Evolutionary conservation across 2,113 vertebrate genomes (phyloP), one percentile per base, ranked within the genome.

Genomic region (Perca schrenkii): DNA sequence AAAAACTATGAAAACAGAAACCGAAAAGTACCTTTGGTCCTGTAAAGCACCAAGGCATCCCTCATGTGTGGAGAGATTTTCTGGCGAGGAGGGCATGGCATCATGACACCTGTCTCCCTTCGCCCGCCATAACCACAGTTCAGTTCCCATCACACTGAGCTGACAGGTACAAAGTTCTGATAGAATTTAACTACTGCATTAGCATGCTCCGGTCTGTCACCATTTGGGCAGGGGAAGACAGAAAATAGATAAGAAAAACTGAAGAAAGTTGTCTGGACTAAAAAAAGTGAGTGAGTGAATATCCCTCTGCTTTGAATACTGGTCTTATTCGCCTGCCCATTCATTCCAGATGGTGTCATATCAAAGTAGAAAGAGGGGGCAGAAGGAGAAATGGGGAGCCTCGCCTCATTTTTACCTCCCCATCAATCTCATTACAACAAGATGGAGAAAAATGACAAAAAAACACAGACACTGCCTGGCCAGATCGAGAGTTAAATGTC

Each of bases 91-190:
- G 66, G 78, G 40, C 82, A 68, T 19, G 15, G 31, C 81, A 66
- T 82, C 65, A 78, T 57, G 76, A 82, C 73, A 80, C 64, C 40
- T 46, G 66, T 71, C n/a, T 78, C 53, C 28, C 58, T 77, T 60
- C 25, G 5, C 69, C 82, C 43, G 64, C 43, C 31, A 31, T 47
- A 65, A 77, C 67, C 67, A 65, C 57, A 16, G 67, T 64, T 60
- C 50, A 68, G 60, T 28, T 86, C 83, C 66, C 77, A 68, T 47
- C 8, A 28, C 71, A 34, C 61, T 62, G 60, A 80, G 64, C 77
- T 60, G 74, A 57, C 50, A 80, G 70, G 62, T 78, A 57, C 66
- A 86, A 74, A 86, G 85, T 73, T 83, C 74, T 80, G 22, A 74
- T 34, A 79, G 80, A 72, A 72, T 86, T 86, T 82, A 73, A 84